phyloP scores from a whole-genome alignment of 2,888 invertebrate species.

The Kuschelorhynchus macadamiae region DNA sequence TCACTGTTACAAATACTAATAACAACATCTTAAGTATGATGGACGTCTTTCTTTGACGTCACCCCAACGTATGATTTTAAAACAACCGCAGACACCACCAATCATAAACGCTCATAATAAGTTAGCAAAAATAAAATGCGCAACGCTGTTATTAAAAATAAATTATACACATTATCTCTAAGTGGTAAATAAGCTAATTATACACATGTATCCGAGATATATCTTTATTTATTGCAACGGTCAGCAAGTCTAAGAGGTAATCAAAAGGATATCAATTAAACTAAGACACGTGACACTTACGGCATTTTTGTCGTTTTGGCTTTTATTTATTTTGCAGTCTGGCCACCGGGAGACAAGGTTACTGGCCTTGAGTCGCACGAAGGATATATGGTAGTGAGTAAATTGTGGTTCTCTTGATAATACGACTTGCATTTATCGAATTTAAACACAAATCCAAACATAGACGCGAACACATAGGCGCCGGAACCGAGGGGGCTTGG shows the following conservation, averaged over 20 bases:
- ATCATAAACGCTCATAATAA: too few species aligned
- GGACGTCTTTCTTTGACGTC: too few species aligned
- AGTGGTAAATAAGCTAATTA: slow-evolving; percentile 25
- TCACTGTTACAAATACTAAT: too few species aligned
- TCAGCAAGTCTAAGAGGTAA: background rate
- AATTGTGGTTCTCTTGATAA: background rate
- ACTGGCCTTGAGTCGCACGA: background rate
- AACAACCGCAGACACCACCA: slow-evolving; percentile 1
- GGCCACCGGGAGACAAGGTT: background rate
- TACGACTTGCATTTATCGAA: too few species aligned
- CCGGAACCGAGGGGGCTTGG: too few species aligned
- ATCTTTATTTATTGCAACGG: slow-evolving; percentile 19
- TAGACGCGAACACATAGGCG: too few species aligned
- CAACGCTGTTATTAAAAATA: slow-evolving; percentile 8
- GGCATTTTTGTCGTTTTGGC: background rate
- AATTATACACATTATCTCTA: slow-evolving; percentile 22
- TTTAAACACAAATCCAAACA: too few species aligned
- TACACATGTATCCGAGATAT: slow-evolving; percentile 13
- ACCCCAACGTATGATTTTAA: background rate
- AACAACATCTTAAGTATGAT: too few species aligned
- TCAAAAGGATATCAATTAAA: background rate
- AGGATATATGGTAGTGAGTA: background rate
- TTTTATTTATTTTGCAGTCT: background rate
- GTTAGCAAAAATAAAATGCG: slow-evolving; percentile 14
- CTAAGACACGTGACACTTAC: background rate